Conservation (phyloP, 37 sponge, comb jelly and placozoan species). For the Eunapius fragilis region DNA sequence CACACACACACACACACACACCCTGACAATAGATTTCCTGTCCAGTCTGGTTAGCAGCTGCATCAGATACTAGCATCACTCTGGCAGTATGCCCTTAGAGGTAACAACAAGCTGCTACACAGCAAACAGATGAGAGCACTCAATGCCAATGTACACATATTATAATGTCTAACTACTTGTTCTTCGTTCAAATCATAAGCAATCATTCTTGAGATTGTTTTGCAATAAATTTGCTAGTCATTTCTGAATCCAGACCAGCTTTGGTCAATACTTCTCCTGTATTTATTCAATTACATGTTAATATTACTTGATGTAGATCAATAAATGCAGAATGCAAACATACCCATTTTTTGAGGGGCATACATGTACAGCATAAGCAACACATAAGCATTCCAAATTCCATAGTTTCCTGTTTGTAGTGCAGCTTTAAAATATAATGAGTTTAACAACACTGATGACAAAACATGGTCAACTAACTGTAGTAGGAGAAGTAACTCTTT, state of each 20-base stretch:
- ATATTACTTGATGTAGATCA: too few species aligned
- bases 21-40: too few species aligned
- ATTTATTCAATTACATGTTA: neutral
- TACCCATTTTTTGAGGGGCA: conserved; percentile 28
- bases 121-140: too few species aligned
- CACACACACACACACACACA: too few species aligned
- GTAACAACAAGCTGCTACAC: too few species aligned
- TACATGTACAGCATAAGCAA: conserved; percentile 41
- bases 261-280: neutral
- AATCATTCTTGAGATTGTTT: conserved; percentile 7
- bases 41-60: too few species aligned
- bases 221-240: neutral
- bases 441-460: neutral
- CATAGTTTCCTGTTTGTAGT: conserved; percentile 76
- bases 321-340: neutral
- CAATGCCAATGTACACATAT: too few species aligned
- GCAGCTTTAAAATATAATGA: conserved; percentile 65
- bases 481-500: conserved; percentile 35
- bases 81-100: too few species aligned
- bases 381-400: conserved; percentile 76
- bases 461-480: conserved; percentile 40
- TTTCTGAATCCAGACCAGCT: neutral
- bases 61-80: too few species aligned
- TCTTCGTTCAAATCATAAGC: too few species aligned
- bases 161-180: too few species aligned